phyloP scores from a whole-genome alignment of 2,888 invertebrate genomes.

The Cantharis flavilabris region DNA sequence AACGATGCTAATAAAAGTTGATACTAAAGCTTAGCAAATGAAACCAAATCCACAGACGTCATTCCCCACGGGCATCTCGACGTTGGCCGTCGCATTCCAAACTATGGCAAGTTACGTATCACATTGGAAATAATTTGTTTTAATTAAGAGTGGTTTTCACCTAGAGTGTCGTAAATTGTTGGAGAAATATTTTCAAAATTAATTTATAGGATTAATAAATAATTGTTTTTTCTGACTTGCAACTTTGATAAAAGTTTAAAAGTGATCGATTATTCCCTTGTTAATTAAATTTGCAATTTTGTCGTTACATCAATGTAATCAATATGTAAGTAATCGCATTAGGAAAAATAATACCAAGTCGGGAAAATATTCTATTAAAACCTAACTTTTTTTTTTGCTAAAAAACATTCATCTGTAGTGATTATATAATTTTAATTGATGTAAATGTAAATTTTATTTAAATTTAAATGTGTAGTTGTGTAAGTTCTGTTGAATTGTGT shows the following conservation, averaged over 20 bases:
- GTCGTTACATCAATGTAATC: not conserved
- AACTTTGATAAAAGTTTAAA: not conserved
- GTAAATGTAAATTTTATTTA: not conserved
- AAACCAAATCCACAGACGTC: constrained; percentile 33
- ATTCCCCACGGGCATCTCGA: constrained; percentile 28
- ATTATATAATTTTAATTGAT: not conserved
- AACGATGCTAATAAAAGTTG: constrained; percentile 28
- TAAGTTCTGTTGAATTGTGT: no score
- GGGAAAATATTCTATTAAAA: not conserved
- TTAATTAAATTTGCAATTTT: not conserved
- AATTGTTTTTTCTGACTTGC: not conserved
- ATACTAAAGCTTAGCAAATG: constrained; percentile 31
- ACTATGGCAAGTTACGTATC: constrained; percentile 31
- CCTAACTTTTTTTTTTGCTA: not conserved
- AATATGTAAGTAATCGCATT: not conserved
- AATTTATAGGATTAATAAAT: constrained; percentile 16
- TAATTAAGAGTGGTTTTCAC: constrained; percentile 31
- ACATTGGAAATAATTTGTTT: constrained; percentile 33
- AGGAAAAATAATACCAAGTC: not conserved
- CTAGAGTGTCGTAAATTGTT: constrained; percentile 32
- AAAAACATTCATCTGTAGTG: not conserved
- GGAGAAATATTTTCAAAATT: constrained; percentile 26
- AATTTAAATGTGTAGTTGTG: not conserved
- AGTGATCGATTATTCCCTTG: not conserved
- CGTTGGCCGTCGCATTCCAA: constrained; percentile 31